Percentiles rank a stretch among this genome's conserved stretches.
phyloP scores from a whole-genome alignment of 2,113 vertebrate genomes.

The Electrona antarctica region DNA sequence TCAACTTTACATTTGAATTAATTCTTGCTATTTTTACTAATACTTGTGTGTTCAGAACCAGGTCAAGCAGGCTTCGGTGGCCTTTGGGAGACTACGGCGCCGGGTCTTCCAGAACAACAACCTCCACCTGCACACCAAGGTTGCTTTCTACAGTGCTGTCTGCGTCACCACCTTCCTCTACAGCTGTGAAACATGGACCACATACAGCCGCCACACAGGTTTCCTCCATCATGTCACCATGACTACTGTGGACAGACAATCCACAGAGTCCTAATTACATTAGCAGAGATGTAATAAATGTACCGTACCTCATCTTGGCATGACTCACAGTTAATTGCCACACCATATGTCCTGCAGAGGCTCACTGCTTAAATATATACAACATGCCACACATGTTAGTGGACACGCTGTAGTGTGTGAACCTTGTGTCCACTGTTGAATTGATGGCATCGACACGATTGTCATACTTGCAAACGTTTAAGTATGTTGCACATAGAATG shows the following conservation, averaged over 20 bases:
- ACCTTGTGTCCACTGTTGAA: neutral
- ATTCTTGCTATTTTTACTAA: too few species aligned
- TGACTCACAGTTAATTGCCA: conserved; percentile 53
- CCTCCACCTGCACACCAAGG: too few species aligned
- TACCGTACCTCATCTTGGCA: conserved; percentile 33
- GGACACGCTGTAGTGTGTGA: conserved; percentile 5
- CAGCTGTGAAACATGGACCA: too few species aligned
- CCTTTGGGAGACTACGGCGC: too few species aligned
- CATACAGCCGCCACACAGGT: neutral
- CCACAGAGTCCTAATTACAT: conserved; percentile 44
- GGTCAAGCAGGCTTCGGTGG: too few species aligned
- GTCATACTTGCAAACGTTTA: neutral
- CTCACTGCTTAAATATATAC: conserved; percentile 49
- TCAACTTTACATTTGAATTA: too few species aligned
- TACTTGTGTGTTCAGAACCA: too few species aligned
- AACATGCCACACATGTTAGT: conserved; percentile 7
- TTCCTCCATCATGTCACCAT: conserved; percentile 33
- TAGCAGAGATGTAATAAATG: conserved; percentile 49
- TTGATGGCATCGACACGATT: conserved; percentile 18
- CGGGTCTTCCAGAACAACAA: too few species aligned
- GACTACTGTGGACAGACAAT: conserved; percentile 36
- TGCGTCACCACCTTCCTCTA: too few species aligned
- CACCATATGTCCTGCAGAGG: conserved; percentile 35
- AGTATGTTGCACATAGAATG: neutral
- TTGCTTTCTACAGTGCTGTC: too few species aligned